These are phyloP conservation scores for Loris lydekkerianus DNA, from an alignment of 2,797 vertebrate species.

Conservation along the genomic window DNA sequence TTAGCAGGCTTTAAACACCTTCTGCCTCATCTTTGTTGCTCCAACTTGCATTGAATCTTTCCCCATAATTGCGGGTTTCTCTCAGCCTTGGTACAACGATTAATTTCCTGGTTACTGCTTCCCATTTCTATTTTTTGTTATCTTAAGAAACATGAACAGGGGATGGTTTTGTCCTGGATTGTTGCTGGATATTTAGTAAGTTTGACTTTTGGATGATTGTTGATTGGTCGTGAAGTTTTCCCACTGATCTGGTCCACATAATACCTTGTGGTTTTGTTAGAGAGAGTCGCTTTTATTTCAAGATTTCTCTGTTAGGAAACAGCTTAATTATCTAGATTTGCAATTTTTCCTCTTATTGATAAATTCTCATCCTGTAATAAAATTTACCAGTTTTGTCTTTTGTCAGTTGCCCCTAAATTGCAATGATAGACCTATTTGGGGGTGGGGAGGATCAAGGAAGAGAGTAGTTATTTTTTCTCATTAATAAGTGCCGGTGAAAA, in stretches of 20 bases:
- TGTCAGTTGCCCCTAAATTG: constrained; percentile 45
- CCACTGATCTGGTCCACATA: constrained; percentile 38
- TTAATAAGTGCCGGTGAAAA: constrained; percentile 18
- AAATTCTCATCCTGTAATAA: constrained; percentile 61
- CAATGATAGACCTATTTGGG: background rate
- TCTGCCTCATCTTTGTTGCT: background rate
- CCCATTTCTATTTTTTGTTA: background rate
- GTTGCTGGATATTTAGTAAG: constrained; percentile 2
- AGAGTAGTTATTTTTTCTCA: background rate
- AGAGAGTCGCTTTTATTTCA: constrained; percentile 37
- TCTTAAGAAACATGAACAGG: constrained; percentile 25
- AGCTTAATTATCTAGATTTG: constrained; percentile 57
- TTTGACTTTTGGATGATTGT: background rate
- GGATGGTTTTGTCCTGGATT: background rate
- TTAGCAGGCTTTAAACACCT: background rate
- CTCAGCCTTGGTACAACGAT: background rate
- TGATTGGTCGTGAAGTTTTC: background rate
- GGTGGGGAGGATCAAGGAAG: background rate
- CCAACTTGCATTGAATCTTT: background rate
- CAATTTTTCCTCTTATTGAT: constrained; percentile 49
- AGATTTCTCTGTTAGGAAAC: constrained; percentile 11
- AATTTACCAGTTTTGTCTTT: background rate
- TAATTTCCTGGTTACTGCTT: constrained; percentile 60
- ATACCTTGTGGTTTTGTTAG: constrained; percentile 54
- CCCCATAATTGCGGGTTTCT: constrained; percentile 7